Percentiles rank a stretch among this genome's conserved stretches.
Evolutionary conservation across 2,797 vertebrate genomes (phyloP).

Genomic region (Hybognathus amarus): DNA sequence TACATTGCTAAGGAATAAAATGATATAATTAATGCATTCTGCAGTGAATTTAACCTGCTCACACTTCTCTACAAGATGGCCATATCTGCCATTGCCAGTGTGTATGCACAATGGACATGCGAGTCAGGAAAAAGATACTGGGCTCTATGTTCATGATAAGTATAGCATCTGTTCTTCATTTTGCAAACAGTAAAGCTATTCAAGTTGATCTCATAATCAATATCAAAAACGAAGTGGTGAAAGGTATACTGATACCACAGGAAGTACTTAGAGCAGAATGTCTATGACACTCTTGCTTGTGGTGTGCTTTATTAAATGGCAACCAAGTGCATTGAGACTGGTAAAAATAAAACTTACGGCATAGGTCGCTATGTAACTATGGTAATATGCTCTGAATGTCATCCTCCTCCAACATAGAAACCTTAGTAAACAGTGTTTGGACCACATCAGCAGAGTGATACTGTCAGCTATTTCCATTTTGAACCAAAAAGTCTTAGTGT

Average conservation of each 20-base stretch:
- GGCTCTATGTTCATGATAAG: background rate
- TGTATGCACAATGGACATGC: background rate
- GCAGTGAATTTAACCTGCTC: constrained; percentile 12
- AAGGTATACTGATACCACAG: constrained; percentile 15
- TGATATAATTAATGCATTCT: constrained; percentile 18
- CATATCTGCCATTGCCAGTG: background rate
- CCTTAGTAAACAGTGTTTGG: constrained; percentile 37
- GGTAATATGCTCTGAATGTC: constrained; percentile 68
- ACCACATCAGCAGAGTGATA: constrained; percentile 50
- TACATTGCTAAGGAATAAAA: background rate
- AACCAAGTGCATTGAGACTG: constrained; percentile 9
- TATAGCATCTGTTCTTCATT: background rate
- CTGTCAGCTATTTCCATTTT: constrained; percentile 32
- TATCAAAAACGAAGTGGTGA: constrained; percentile 6
- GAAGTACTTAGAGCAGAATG: constrained; percentile 26
- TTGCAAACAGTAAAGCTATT: background rate
- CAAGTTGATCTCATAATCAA: background rate
- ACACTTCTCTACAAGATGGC: constrained; percentile 11
- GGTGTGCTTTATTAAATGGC: constrained; percentile 20
- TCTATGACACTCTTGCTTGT: constrained; percentile 19
- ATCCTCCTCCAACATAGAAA: constrained; percentile 36
- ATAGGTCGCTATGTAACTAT: constrained; percentile 48
- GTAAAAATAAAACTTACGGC: constrained; percentile 30
- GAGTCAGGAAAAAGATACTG: constrained; percentile 3
- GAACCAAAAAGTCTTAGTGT: constrained; percentile 55